Evolutionary conservation across 2,888 invertebrate species (phyloP).

Genomic region (Lycophotia porphyrea): DNA sequence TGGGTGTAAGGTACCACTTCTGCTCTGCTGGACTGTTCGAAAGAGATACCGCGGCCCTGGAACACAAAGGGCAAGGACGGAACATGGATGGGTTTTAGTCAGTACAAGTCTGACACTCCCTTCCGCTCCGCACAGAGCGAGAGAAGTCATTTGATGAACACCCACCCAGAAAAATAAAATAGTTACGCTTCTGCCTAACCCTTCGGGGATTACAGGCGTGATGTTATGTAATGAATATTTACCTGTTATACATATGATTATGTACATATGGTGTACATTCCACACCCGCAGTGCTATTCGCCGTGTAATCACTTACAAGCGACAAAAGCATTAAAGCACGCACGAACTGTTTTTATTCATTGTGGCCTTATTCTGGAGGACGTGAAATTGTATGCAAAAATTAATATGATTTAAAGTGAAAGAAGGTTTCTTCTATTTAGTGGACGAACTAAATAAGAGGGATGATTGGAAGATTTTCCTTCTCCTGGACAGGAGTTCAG

Average conservation of each 20-base stretch:
- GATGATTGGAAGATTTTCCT: neutral
- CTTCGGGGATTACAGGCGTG: neutral
- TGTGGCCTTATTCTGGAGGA: slow-evolving; percentile 61
- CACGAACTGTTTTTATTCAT: slow-evolving; percentile 70
- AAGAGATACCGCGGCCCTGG: too few species aligned
- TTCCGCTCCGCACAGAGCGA: too few species aligned
- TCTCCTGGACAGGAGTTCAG: neutral
- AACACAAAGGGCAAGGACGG: too few species aligned
- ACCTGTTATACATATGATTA: neutral
- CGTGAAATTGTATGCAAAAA: slow-evolving; percentile 5
- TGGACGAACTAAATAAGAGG: neutral
- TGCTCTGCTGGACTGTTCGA: too few species aligned
- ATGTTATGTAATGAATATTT: neutral
- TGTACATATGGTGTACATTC: slow-evolving; percentile 29
- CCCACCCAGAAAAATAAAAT: too few species aligned
- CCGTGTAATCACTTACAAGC: slow-evolving; percentile 69
- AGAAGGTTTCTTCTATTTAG: neutral
- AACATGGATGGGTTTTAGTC: too few species aligned
- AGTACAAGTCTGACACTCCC: too few species aligned
- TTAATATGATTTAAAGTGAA: neutral
- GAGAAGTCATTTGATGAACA: too few species aligned
- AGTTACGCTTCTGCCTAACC: neutral
- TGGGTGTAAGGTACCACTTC: too few species aligned
- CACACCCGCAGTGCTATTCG: slow-evolving; percentile 38
- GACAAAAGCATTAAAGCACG: slow-evolving; percentile 70